These are phyloP conservation scores for Pseudopodoces humilis DNA, from an alignment of 2,113 vertebrate species.

Conservation along the genomic window DNA sequence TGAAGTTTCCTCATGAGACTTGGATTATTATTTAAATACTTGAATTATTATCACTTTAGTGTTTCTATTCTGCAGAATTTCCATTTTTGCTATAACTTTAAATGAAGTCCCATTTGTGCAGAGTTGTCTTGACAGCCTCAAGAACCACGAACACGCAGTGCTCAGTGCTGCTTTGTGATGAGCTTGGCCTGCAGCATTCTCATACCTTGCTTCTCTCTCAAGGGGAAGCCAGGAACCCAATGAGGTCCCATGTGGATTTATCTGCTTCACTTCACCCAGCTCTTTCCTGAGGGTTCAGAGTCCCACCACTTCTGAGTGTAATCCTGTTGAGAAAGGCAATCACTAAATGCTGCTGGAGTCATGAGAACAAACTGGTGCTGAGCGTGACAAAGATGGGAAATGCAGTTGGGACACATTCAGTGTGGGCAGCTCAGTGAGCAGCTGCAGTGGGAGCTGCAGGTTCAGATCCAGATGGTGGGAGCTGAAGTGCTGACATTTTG, in stretches of 20 bases:
- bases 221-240: not conserved
- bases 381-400: not conserved
- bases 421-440: fast-evolving
- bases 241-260: not conserved
- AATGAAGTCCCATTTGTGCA: not conserved
- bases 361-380: not conserved
- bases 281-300: not conserved
- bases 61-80: not conserved
- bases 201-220: not conserved
- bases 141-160: not conserved
- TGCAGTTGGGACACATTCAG: too few species aligned
- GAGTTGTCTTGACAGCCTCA: not conserved
- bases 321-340: not conserved
- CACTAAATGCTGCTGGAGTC: not conserved
- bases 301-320: fast-evolving
- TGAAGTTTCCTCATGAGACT: slow-evolving; percentile 4
- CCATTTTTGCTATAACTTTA: not conserved
- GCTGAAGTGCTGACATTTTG: not conserved
- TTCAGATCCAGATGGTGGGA: not conserved
- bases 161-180: not conserved
- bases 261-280: not conserved
- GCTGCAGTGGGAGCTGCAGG: not conserved
- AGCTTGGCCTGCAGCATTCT: fast-evolving
- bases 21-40: slow-evolving; percentile 34
- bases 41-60: not conserved